A percentile compares a stretch with the other conserved stretches of the same genome.
phyloP scores from a whole-genome alignment of 2,888 invertebrate species.

The Drosophila atroscutellata region DNA sequence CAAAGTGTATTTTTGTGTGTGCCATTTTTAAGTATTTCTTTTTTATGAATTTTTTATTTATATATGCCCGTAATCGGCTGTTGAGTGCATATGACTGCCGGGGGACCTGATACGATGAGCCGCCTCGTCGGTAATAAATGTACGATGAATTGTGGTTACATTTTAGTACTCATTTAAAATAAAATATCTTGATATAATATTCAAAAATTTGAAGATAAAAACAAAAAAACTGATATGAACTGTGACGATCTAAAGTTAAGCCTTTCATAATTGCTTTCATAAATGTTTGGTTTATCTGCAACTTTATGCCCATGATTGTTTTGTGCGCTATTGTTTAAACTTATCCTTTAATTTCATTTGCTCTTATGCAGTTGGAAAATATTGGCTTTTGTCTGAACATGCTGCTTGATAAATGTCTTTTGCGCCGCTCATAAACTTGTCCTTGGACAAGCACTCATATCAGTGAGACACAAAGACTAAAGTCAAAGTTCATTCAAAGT shows the following conservation, averaged over 20 bases:
- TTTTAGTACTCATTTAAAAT: constrained; percentile 11
- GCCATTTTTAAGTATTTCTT: constrained; percentile 33
- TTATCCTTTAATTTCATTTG: constrained; percentile 5
- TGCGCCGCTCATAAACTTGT: constrained; percentile 15
- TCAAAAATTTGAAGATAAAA: background rate
- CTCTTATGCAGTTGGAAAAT: constrained; percentile 3
- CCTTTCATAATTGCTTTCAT: background rate
- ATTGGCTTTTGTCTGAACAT: constrained; percentile 14
- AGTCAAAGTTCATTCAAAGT: constrained; percentile 13
- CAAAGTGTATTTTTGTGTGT: constrained; percentile 12
- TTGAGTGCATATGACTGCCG: constrained; percentile 61
- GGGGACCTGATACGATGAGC: constrained; percentile 39
- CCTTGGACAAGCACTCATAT: constrained; percentile 17
- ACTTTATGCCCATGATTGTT: background rate
- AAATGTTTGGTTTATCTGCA: background rate
- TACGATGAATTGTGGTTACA: constrained; percentile 12
- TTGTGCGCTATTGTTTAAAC: constrained; percentile 6
- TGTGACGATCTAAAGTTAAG: background rate
- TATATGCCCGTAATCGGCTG: constrained; percentile 51
- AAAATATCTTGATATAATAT: constrained; percentile 3
- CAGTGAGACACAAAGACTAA: background rate
- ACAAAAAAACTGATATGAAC: background rate
- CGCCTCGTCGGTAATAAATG: constrained; percentile 14
- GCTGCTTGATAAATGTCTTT: constrained; percentile 12
- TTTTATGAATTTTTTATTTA: constrained; percentile 63